These are phyloP conservation scores for Agriopis aurantiaria DNA, from an alignment of 2,888 invertebrate species.

Conservation along the genomic window DNA sequence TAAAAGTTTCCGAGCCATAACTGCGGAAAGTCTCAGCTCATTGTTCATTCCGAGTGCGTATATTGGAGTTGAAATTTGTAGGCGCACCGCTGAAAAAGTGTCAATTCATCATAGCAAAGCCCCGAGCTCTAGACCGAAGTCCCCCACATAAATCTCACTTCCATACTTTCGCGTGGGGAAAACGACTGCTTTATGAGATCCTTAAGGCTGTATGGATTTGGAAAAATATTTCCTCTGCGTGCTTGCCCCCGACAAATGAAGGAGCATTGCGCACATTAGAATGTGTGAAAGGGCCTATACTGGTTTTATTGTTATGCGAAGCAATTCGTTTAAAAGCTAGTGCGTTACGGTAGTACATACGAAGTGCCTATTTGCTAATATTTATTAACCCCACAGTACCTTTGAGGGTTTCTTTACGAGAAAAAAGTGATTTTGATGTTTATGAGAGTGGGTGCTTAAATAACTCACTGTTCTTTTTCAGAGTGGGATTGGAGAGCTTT, in stretches of 20 bases:
- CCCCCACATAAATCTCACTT: slow-evolving; percentile 86
- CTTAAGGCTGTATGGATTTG: slow-evolving; percentile 87
- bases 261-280: slow-evolving; percentile 83
- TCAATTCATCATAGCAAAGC: slow-evolving; percentile 86
- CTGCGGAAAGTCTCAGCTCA: slow-evolving; percentile 76
- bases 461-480: slow-evolving; percentile 38
- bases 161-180: slow-evolving; percentile 85
- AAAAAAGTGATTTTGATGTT: slow-evolving; percentile 67
- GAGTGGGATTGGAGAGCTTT: slow-evolving; percentile 34
- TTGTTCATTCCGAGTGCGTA: slow-evolving; percentile 84
- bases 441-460: slow-evolving; percentile 54
- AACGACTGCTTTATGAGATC: slow-evolving; percentile 86
- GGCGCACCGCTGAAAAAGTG: slow-evolving; percentile 82
- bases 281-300: slow-evolving; percentile 84
- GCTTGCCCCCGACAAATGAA: slow-evolving; percentile 85
- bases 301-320: slow-evolving; percentile 84
- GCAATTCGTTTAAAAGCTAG: slow-evolving; percentile 86
- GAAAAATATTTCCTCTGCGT: slow-evolving; percentile 86
- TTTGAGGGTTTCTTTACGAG: slow-evolving; percentile 59
- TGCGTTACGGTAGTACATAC: slow-evolving; percentile 78
- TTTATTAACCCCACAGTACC: slow-evolving; percentile 73
- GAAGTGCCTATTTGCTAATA: slow-evolving; percentile 83
- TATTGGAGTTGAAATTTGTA: slow-evolving; percentile 84
- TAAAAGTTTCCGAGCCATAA: slow-evolving; percentile 82
- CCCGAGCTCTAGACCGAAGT: slow-evolving; percentile 81